Conservation (phyloP, 2,797 vertebrate genomes). For the Austrolebias charrua region DNA sequence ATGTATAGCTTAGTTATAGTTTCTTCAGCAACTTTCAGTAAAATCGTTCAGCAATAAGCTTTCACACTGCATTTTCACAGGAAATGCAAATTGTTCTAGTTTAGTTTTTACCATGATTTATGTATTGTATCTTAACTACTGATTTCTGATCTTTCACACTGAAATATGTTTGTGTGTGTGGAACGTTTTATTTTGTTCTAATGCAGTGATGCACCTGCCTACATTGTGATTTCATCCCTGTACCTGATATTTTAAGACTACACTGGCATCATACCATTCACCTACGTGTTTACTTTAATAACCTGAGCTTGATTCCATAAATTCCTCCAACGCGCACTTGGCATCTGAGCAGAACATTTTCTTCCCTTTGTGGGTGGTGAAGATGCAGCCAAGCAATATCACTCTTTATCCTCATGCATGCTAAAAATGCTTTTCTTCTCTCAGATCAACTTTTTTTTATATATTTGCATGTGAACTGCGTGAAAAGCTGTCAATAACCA, state of each 20-base stretch:
- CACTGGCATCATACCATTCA: constrained; percentile 27
- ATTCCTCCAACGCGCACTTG: constrained; percentile 46
- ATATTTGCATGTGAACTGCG: background rate
- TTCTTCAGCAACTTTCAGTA: no score
- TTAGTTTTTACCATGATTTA: no score
- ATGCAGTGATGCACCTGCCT: constrained; percentile 6
- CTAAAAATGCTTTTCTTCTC: constrained; percentile 13
- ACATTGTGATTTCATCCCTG: constrained; percentile 17
- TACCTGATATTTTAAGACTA: constrained; percentile 34
- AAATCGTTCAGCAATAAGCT: no score
- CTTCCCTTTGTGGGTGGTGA: constrained; percentile 38
- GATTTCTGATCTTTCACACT: background rate
- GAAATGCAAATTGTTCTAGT: no score
- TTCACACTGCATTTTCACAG: no score
- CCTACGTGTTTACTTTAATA: constrained; percentile 38
- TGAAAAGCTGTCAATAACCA: background rate
- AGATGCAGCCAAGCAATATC: constrained; percentile 29
- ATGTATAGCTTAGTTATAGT: no score
- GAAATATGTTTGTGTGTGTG: background rate
- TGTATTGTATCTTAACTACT: no score
- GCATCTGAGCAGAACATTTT: constrained; percentile 45
- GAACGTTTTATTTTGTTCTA: background rate
- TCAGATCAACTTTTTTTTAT: constrained; percentile 1
- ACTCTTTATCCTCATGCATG: constrained; percentile 10
- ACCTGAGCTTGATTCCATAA: constrained; percentile 38